Evolutionary conservation across 2,888 invertebrate species (phyloP), one percentile per base, ranked within the genome.

Genomic region (Macrophya annulata): DNA sequence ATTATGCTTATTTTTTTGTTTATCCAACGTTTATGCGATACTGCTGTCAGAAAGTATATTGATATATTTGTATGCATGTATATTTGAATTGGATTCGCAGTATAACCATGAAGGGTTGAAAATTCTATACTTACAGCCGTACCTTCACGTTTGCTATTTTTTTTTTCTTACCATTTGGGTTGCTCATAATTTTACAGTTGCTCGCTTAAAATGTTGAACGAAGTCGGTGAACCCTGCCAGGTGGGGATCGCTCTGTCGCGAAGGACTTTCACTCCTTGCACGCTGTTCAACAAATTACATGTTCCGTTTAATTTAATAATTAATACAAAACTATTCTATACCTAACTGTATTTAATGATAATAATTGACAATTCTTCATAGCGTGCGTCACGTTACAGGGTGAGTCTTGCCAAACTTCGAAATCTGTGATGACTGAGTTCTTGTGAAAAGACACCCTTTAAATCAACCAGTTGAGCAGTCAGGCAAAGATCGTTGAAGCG

Each of bases 101-200:
- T 72, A 55, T 55, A 55, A 55, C 55, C n/a, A 8, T 17, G n/a
- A 55, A 55, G 55, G 55, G 62, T 25, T 25, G 62, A 62, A 25
- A 62, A 62, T 25, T 62, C 62, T 62, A 25, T 62, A 62, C 25
- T 25, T 62, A 25, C 74, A 43, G 43, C 9, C 37, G 55, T 62
- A 43, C 37, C 1, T n/a, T 40, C 25, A n/a, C 0, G 31, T 6
- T 43, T 81, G 17, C 1, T 62, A 31, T 62, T 43, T 12, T 55
- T 12, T 55, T 17, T 45, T 25, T 51, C 88, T 91, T 86, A 92
- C 92, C 92, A 91, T 92, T 88, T 85, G 88, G 87, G 91, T 91
- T 89, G 88, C 89, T 90, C 92, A 92, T 92, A 90, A 92, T 91
- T 90, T 83, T 77, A 83, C 85, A 79, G 37, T 87, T 87, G 81